Conservation (phyloP, 2,888 invertebrate species). For the Pseudanteris insignis region DNA sequence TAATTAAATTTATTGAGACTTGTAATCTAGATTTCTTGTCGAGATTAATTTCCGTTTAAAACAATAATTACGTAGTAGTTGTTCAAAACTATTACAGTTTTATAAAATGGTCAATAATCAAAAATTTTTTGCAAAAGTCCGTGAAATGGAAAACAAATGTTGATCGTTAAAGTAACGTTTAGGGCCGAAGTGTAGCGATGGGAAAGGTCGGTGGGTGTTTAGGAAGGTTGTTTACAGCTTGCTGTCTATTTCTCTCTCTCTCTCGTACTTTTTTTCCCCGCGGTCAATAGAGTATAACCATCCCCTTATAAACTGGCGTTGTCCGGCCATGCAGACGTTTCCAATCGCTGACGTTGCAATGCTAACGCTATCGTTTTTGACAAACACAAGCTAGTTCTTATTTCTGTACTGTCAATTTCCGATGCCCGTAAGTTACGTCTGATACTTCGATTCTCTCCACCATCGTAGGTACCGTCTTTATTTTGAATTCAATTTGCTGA, state of each 20-base stretch:
- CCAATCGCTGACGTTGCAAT: constrained; percentile 58
- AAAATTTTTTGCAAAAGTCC: constrained; percentile 48
- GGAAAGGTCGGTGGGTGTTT: constrained; percentile 53
- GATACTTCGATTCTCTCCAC: too few relatives aligned
- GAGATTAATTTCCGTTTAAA: too few relatives aligned
- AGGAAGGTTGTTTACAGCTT: constrained; percentile 62
- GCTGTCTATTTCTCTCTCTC: constrained; percentile 8
- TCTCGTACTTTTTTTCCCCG: neutral
- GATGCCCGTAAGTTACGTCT: constrained; percentile 13
- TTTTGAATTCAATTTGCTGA: too few relatives aligned
- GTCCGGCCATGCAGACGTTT: constrained; percentile 49
- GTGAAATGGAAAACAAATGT: constrained; percentile 59
- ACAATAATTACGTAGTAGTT: too few relatives aligned
- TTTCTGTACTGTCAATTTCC: constrained; percentile 41
- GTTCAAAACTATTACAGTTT: too few relatives aligned
- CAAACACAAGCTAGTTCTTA: constrained; percentile 43
- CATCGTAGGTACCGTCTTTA: too few relatives aligned
- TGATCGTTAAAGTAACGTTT: constrained; percentile 61
- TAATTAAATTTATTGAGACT: too few relatives aligned
- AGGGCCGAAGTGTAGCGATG: constrained; percentile 55
- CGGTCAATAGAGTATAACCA: constrained; percentile 55
- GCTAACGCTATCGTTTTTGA: constrained; percentile 47
- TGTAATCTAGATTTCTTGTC: too few relatives aligned
- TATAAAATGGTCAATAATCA: too few relatives aligned
- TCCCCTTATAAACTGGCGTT: constrained; percentile 46